phyloP scores from a whole-genome alignment of 2,797 vertebrate species.

The Trachops cirrhosus region DNA sequence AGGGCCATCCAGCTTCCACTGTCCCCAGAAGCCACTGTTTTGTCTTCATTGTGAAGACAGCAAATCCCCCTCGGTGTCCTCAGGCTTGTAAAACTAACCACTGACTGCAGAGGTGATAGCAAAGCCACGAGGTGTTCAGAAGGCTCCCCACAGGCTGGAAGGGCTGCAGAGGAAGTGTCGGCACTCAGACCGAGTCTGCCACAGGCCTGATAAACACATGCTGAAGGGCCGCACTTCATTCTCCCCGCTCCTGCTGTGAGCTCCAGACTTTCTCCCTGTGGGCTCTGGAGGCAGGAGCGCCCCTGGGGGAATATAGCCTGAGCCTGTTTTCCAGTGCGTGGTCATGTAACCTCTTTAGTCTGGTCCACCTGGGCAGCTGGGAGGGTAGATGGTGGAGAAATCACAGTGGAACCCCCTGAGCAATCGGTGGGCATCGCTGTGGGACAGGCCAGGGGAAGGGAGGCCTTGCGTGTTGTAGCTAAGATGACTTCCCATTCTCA shows the following conservation, averaged over 20 bases:
- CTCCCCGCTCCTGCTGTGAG: background rate
- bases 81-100: background rate
- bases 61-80: background rate
- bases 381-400: background rate
- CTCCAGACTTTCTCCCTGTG: background rate
- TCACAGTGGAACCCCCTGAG: background rate
- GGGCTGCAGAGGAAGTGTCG: background rate
- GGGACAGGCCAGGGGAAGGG: background rate
- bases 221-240: background rate
- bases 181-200: background rate
- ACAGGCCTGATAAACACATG: background rate
- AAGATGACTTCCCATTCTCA: background rate
- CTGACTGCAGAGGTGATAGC: background rate
- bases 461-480: background rate
- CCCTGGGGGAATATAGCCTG: background rate
- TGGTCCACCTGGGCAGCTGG: background rate
- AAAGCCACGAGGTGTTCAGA: background rate
- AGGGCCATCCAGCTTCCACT: background rate
- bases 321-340: background rate
- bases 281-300: background rate
- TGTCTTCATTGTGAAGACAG: slow-evolving; percentile 17
- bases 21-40: background rate
- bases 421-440: background rate
- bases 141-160: background rate
- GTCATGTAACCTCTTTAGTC: background rate